Conservation (phyloP, 2,113 vertebrate genomes). For the Oceanodroma tethys region DNA sequence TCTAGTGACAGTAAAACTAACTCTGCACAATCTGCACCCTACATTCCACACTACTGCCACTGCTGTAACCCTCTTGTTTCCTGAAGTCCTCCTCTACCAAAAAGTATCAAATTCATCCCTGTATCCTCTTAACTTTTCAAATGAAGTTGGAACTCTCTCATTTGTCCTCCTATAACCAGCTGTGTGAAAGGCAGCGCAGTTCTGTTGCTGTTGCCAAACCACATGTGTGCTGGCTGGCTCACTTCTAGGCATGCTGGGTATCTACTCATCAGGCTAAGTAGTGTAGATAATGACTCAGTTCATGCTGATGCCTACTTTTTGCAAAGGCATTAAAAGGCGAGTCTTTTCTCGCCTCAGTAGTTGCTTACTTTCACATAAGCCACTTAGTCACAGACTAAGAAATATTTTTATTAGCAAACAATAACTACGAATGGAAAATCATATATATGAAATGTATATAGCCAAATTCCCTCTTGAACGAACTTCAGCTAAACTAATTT, state of each 20-base stretch:
- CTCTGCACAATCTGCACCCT: not conserved
- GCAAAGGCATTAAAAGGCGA: not conserved
- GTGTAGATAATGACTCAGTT: not conserved
- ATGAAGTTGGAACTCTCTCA: not conserved
- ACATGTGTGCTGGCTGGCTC: not conserved
- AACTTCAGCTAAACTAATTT: not conserved
- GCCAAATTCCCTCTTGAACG: not conserved
- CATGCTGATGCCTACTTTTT: not conserved
- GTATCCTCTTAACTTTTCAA: not conserved
- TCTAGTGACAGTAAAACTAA: not conserved
- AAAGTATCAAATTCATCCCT: not conserved
- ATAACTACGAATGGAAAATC: not conserved
- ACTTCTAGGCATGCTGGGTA: fast-evolving
- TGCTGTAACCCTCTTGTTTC: not conserved
- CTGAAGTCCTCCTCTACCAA: not conserved
- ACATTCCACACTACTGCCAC: not conserved
- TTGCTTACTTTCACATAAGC: not conserved
- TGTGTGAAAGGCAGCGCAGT: not conserved
- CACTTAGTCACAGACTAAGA: not conserved
- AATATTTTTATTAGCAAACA: not conserved
- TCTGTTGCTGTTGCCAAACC: not conserved
- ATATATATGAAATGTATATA: not conserved
- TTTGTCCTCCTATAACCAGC: not conserved
- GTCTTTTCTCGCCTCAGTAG: not conserved
- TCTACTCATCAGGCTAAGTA: not conserved